These are phyloP conservation scores for Carassius gibelio DNA, from an alignment of 2,113 vertebrate species.

Conservation along the genomic window DNA sequence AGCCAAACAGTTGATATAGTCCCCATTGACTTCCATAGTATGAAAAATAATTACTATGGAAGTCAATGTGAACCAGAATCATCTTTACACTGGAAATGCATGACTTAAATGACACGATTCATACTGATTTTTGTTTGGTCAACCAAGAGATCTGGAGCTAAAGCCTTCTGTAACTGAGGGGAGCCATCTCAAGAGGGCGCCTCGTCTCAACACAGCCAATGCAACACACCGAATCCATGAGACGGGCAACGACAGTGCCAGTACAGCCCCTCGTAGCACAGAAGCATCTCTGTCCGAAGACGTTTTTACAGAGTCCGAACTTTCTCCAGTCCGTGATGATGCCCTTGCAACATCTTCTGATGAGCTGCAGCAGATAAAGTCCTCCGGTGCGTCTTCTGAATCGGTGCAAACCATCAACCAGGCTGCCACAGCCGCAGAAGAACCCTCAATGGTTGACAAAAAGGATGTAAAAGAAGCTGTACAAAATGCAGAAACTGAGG, in stretches of 20 bases:
- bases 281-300: conserved; percentile 96
- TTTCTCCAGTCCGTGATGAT: conserved; percentile 91
- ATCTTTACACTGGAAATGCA: neutral
- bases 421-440: conserved; percentile 24
- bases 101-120: neutral
- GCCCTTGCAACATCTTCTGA: conserved; percentile 78
- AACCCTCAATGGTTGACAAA: conserved; percentile 54
- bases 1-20: conserved; percentile 82
- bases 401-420: conserved; percentile 86
- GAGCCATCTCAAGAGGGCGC: conserved; percentile 81
- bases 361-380: conserved; percentile 83
- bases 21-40: too few species aligned
- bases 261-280: conserved; percentile 85
- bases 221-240: conserved; percentile 46
- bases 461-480: conserved; percentile 58
- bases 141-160: conserved; percentile 31
- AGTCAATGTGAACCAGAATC: neutral
- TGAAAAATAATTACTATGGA: neutral
- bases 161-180: conserved; percentile 49
- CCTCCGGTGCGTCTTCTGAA: conserved; percentile 85
- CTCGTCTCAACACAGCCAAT: conserved; percentile 60
- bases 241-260: conserved; percentile 84
- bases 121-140: conserved; percentile 6
- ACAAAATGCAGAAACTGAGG: conserved; percentile 50
- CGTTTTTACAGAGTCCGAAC: conserved; percentile 94